Evolutionary conservation across 2,888 invertebrate genomes (phyloP).

Genomic region (Zygothrica quintamaculata): DNA sequence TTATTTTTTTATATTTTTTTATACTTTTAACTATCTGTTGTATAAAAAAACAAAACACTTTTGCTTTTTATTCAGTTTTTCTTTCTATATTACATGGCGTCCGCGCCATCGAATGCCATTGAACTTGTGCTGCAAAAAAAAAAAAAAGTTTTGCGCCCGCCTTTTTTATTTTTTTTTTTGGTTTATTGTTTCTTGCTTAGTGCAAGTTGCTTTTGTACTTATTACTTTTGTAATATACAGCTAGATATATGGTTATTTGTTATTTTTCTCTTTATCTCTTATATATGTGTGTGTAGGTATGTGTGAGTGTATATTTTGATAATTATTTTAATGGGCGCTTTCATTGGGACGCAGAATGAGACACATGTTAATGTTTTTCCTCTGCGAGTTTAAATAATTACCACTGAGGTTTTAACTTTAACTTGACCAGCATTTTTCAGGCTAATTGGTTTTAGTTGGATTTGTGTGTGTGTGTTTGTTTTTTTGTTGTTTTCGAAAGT

Average conservation of each 20-base stretch:
- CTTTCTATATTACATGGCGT: constrained; percentile 68
- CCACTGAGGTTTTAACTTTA: constrained; percentile 33
- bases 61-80: constrained; percentile 59
- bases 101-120: constrained; percentile 68
- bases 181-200: too few relatives aligned
- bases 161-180: constrained; percentile 8
- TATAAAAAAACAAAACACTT: constrained; percentile 52
- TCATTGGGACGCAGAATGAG: constrained; percentile 54
- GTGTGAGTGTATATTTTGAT: constrained; percentile 16
- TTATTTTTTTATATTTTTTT: constrained; percentile 27
- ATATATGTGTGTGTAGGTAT: not conserved
- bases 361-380: constrained; percentile 51
- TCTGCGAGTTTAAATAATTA: constrained; percentile 41
- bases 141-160: constrained; percentile 55
- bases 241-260: constrained; percentile 1
- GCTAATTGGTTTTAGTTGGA: constrained; percentile 59
- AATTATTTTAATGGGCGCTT: constrained; percentile 58
- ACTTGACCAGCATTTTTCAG: constrained; percentile 37
- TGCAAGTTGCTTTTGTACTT: constrained; percentile 13
- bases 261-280: not conserved
- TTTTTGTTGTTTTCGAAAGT: constrained; percentile 64
- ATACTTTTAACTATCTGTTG: constrained; percentile 50
- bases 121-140: constrained; percentile 76
- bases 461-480: constrained; percentile 32
- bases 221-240: constrained; percentile 31